Evolutionary conservation across 2,797 vertebrate species (phyloP).

Genomic region (Uromys caudimaculatus): DNA sequence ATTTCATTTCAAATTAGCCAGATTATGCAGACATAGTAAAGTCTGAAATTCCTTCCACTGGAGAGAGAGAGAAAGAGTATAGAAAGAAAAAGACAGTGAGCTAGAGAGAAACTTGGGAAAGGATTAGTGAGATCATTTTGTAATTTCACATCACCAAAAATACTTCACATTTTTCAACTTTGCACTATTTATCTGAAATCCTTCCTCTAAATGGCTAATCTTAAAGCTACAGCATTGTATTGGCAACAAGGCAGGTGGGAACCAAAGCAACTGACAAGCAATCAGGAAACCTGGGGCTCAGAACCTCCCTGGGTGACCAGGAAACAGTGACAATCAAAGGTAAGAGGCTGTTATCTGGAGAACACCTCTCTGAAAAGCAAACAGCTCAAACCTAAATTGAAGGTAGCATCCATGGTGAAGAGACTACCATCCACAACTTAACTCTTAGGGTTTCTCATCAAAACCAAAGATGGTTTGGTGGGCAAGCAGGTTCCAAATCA

Average conservation of each 20-base stretch:
- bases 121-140: constrained; percentile 5
- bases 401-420: neutral
- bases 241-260: neutral
- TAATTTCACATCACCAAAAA: constrained; percentile 6
- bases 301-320: neutral
- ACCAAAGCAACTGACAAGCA: neutral
- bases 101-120: neutral
- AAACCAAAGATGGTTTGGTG: neutral
- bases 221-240: neutral
- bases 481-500: neutral
- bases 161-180: constrained; percentile 16
- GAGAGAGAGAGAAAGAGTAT: neutral
- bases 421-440: neutral
- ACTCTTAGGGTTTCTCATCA: neutral
- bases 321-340: neutral
- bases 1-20: constrained; percentile 80
- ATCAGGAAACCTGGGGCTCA: constrained; percentile 13
- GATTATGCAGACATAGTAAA: constrained; percentile 52
- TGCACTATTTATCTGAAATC: neutral
- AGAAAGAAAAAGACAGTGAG: neutral
- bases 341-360: neutral
- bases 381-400: constrained; percentile 37
- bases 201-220: neutral
- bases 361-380: neutral
- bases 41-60: neutral